A percentile compares a stretch with the other conserved stretches of the same genome.
Conservation (phyloP, 2,888 invertebrate genomes). For the Drosophila antonietae region DNA sequence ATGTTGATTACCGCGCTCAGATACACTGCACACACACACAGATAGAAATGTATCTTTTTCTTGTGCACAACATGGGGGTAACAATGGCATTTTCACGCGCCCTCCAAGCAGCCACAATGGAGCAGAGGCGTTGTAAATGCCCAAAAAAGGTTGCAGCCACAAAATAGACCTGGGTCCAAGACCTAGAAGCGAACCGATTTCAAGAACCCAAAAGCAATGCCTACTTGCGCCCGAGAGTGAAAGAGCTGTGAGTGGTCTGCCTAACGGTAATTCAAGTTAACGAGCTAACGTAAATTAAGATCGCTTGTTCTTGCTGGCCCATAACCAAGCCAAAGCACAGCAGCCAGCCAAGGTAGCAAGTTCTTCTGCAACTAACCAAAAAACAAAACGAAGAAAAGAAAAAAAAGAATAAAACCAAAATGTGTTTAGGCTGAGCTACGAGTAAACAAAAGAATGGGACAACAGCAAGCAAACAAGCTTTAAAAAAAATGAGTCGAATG, state of each 20-base stretch:
- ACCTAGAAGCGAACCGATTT: conserved; percentile 3
- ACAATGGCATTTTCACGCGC: conserved; percentile 77
- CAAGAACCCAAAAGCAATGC: conserved; percentile 31
- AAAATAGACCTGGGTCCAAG: conserved; percentile 41
- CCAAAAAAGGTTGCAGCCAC: conserved; percentile 73
- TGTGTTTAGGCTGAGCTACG: conserved; percentile 57
- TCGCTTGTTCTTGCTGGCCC: conserved; percentile 69
- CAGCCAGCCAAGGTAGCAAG: conserved; percentile 46
- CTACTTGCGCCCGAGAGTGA: conserved; percentile 49
- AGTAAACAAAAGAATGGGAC: conserved; percentile 69
- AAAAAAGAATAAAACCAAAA: conserved; percentile 42
- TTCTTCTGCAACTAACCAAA: conserved; percentile 40
- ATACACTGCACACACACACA: conserved; percentile 36
- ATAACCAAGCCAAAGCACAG: conserved; percentile 24
- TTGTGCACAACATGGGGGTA: conserved; percentile 34
- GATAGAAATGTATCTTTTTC: conserved; percentile 29
- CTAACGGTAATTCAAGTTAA: conserved; percentile 78
- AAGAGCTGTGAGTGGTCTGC: conserved; percentile 49
- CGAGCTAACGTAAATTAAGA: conserved; percentile 81
- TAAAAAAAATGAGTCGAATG: conserved; percentile 42
- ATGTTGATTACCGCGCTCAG: conserved; percentile 74
- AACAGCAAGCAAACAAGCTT: conserved; percentile 32
- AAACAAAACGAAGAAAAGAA: not conserved
- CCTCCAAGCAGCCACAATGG: conserved; percentile 66
- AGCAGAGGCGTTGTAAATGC: conserved; percentile 76